These are phyloP conservation scores for Bothrops alternatus DNA, from an alignment of 2,797 vertebrate genomes.

Conservation along the genomic window DNA sequence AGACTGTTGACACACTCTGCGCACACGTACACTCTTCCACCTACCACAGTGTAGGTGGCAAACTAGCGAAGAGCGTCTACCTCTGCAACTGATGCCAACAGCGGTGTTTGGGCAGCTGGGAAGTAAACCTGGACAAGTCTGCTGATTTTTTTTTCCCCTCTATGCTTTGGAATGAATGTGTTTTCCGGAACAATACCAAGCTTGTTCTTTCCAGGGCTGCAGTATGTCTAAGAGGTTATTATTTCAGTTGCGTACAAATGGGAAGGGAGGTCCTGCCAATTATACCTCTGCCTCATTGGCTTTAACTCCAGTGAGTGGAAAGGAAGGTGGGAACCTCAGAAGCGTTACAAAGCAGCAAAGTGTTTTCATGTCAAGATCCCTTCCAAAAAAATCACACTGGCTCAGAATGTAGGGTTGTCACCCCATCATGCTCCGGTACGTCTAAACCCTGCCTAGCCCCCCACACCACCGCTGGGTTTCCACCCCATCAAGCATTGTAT, in stretches of 20 bases:
- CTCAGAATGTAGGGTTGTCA: conserved; percentile 14
- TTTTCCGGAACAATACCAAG: conserved; percentile 26
- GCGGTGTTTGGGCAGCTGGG: not conserved
- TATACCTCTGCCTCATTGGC: conserved; percentile 32
- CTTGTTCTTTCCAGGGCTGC: conserved; percentile 26
- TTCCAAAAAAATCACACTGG: conserved; percentile 27
- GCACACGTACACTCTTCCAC: not conserved
- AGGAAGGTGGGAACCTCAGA: conserved; percentile 13
- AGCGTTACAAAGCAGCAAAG: conserved; percentile 25
- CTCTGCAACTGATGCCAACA: conserved; percentile 34
- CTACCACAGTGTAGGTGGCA: conserved; percentile 15
- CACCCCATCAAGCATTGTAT: not conserved
- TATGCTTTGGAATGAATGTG: conserved; percentile 11
- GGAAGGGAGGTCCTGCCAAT: rapidly evolving
- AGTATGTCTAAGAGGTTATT: conserved; percentile 19
- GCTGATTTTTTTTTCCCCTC: not conserved
- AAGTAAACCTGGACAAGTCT: conserved; percentile 14
- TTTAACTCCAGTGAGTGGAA: conserved; percentile 37
- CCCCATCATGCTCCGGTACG: not conserved
- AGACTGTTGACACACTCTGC: not conserved
- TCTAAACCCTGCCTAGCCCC: not conserved
- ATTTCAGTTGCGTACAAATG: not conserved
- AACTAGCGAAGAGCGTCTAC: conserved; percentile 3
- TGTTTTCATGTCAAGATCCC: conserved; percentile 20
- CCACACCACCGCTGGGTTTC: not conserved